Conservation (phyloP, 2,113 vertebrate genomes). For the Aspiorhynchus laticeps region DNA sequence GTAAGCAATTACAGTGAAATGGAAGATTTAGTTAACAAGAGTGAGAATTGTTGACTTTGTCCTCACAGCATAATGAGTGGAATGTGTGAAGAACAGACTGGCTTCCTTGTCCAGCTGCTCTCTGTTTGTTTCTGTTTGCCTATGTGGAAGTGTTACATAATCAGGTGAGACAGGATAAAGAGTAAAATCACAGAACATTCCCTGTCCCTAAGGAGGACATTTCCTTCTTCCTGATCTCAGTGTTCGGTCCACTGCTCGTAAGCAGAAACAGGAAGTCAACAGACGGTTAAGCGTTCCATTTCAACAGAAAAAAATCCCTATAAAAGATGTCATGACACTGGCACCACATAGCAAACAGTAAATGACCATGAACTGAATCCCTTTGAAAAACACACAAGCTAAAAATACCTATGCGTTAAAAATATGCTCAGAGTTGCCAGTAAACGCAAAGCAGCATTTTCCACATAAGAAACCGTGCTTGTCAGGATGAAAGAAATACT, state of each 20-base stretch:
- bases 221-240: slow-evolving; percentile 51
- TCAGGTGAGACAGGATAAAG: slow-evolving; percentile 52
- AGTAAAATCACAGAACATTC: slow-evolving; percentile 54
- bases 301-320: slow-evolving; percentile 44
- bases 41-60: not conserved
- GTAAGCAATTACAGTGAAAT: not conserved
- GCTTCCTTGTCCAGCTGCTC: slow-evolving; percentile 7
- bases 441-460: slow-evolving; percentile 22
- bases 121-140: slow-evolving; percentile 19
- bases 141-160: slow-evolving; percentile 55
- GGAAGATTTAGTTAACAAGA: not conserved
- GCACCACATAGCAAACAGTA: slow-evolving; percentile 8
- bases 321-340: slow-evolving; percentile 39
- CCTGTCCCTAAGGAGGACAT: slow-evolving; percentile 7
- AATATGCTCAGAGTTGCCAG: not conserved
- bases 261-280: slow-evolving; percentile 44
- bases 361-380: not conserved
- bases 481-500: slow-evolving; percentile 25
- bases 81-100: not conserved
- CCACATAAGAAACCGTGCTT: not conserved
- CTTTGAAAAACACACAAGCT: slow-evolving; percentile 26
- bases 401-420: not conserved
- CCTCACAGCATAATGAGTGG: not conserved
- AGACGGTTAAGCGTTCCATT: slow-evolving; percentile 16
- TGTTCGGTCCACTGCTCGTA: slow-evolving; percentile 41